These are phyloP conservation scores for Atherinomorus stipes DNA, from an alignment of 2,113 vertebrate genomes.

Conservation along the genomic window DNA sequence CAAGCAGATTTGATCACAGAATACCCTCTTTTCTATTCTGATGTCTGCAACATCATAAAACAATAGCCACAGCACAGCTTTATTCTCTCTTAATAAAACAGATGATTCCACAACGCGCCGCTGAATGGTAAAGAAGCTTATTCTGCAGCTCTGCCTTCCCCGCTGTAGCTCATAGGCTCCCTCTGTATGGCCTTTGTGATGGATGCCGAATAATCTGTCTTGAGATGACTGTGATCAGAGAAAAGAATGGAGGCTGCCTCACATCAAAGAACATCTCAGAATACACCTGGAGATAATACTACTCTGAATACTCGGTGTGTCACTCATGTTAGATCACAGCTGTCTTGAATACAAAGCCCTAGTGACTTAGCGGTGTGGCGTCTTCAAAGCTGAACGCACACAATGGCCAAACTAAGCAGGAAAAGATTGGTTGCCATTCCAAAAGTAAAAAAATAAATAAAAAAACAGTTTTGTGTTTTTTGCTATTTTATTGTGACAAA, in stretches of 20 bases:
- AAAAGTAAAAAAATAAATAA: slow-evolving; percentile 26
- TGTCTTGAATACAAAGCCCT: slow-evolving; percentile 54
- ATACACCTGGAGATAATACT: slow-evolving; percentile 76
- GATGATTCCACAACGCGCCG: slow-evolving; percentile 47
- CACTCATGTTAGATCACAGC: slow-evolving; percentile 66
- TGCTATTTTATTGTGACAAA: slow-evolving; percentile 17
- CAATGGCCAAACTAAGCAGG: slow-evolving; percentile 32
- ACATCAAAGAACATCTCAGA: slow-evolving; percentile 72
- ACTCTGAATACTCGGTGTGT: slow-evolving; percentile 51
- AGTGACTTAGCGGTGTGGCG: slow-evolving; percentile 42
- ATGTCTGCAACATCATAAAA: slow-evolving; percentile 40
- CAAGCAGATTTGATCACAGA: slow-evolving; percentile 42
- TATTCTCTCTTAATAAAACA: slow-evolving; percentile 42
- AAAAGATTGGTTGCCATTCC: slow-evolving; percentile 26
- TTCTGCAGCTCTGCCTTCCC: slow-evolving; percentile 68
- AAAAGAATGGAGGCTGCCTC: slow-evolving; percentile 66
- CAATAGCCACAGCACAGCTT: slow-evolving; percentile 37
- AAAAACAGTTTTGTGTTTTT: slow-evolving; percentile 15
- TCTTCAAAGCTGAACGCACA: slow-evolving; percentile 45
- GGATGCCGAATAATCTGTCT: slow-evolving; percentile 75
- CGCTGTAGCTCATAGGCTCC: slow-evolving; percentile 48
- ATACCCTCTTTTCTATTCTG: slow-evolving; percentile 45
- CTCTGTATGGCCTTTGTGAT: slow-evolving; percentile 65
- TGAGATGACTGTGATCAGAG: slow-evolving; percentile 75
- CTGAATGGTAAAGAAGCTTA: slow-evolving; percentile 72